Evolutionary conservation across 2,797 vertebrate genomes (phyloP).

Genomic region (Borostomias antarcticus): DNA sequence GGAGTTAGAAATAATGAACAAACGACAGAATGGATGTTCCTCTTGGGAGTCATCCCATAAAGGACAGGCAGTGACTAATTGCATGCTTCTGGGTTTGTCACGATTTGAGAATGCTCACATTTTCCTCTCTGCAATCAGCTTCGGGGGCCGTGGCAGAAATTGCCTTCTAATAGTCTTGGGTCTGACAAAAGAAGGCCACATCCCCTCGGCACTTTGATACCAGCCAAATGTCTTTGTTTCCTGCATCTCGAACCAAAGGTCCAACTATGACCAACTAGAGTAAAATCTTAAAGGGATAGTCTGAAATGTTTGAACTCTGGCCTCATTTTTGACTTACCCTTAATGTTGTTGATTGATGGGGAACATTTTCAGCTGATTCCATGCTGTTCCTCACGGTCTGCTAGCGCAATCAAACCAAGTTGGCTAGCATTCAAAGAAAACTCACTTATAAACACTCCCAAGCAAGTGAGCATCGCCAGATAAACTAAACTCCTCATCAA

Average conservation of each 20-base stretch:
- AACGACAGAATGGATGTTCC: constrained; percentile 47
- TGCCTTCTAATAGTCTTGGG: constrained; percentile 48
- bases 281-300: constrained; percentile 20
- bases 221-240: constrained; percentile 45
- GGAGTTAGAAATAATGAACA: constrained; percentile 58
- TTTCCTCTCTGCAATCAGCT: constrained; percentile 59
- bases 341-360: too few species aligned
- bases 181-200: constrained; percentile 44
- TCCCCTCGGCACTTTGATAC: constrained; percentile 14
- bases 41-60: constrained; percentile 66
- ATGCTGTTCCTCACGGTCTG: too few species aligned
- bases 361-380: too few species aligned
- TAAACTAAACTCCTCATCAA: too few species aligned
- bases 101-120: constrained; percentile 52
- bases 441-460: too few species aligned
- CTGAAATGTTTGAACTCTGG: too few species aligned
- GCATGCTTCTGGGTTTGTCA: constrained; percentile 63
- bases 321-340: too few species aligned
- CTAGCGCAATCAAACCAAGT: too few species aligned
- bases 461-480: too few species aligned
- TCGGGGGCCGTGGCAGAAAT: constrained; percentile 43
- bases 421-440: too few species aligned
- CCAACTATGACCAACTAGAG: constrained; percentile 1
- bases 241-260: constrained; percentile 26
- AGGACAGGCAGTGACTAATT: constrained; percentile 69